Base-by-base conservation (phyloP, 2,113 vertebrate species). In the Elachura formosa region DNA sequence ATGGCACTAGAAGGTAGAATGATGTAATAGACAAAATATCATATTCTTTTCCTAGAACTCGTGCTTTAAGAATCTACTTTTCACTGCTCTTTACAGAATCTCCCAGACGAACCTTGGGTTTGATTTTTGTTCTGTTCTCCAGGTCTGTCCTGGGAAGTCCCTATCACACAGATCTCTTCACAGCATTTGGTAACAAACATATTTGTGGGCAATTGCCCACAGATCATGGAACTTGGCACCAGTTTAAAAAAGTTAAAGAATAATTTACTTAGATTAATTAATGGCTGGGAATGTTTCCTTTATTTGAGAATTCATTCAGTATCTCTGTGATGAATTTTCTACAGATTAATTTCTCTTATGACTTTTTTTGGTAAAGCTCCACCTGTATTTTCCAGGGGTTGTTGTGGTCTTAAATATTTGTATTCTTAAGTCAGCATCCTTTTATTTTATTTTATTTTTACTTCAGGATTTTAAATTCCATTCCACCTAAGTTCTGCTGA, bases 21-120 rank as follows among this genome's bases (percentile, higher is more conserved):
- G 52, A 89, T 75, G 75, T 10, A 67, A 77, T 51, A 91, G 91
- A 81, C 61, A 94, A 94, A 94, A 87, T 87, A 95, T 28, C 28
- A 33, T 41, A 49, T 66, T 87, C 46, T 84, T 87, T 96, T 91
- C 64, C 46, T 87, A 80, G 72, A 10, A 74, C 55, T 89, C 52
- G 36, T 8, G 7, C 51, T 81, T 91, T 73, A 90, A 58, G 41
- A 23, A 73, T 36, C 41, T 76, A 29, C 20, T 74, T 92, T 87
- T 91, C 0, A 0, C 51, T 23, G 14, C 13, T 67, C 7, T 81
- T 86, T 89, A 55, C 82, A 85, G 79, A 49, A 49, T 25, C 11
- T 71, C 23, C 49, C 73, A 49, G 40, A 40, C 28, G 38, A 33
- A 77, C 29, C 5, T 87, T 69, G 59, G 15, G 14, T 92, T 69